Base-by-base conservation (phyloP, 2,113 vertebrate species). In the Anhinga rufa region DNA sequence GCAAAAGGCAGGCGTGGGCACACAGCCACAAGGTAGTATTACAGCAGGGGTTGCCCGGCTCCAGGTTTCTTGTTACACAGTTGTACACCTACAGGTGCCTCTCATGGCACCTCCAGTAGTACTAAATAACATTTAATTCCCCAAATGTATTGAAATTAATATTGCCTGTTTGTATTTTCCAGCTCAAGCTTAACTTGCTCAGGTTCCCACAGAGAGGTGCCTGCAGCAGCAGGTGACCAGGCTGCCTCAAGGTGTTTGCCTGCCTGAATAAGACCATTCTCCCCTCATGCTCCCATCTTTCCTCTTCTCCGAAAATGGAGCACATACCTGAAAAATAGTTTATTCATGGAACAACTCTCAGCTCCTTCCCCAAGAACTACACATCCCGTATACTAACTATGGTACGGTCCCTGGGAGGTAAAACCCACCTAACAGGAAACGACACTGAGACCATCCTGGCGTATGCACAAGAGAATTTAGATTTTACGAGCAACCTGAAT, bases 381-480 rank as follows among this genome's bases (percentile, higher is more conserved):
- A 51, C 4, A 7, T 7, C 38, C 61, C 6, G 0, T 7, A 12
- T 2, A 8, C 48, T 19, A 52, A 65, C 24, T 7, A 18, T 9
- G 8, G 29, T 2, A 22, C 17, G 46, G 75, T 0, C 42, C 38
- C 62, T 32, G 46, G 49, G 38, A 60, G 46, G 13, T 21, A 60
- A 69, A 72, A 29, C 24, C 28, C 90, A 78, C 60, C 38, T 2
- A 61, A 22, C 12, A 71, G 62, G 58, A 86, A 95, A 49, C 20
- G 3, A 21, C 34, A 9, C 14, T 0, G 14, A 81, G 52, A 55
- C 24, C 40, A 17, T 18, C 78, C 77, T 49, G 38, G 60, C 8
- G 0, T 8, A 6, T 0, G 32, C 62, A 83, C 1, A 2, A 10
- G 26, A 78, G 68, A 48, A 38, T 1, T 5, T 17, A 77, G 26